Percentiles rank a stretch among this genome's conserved stretches.
Evolutionary conservation across 2,888 invertebrate genomes (phyloP).

Genomic region (Hirtodrosophila trivittata): DNA sequence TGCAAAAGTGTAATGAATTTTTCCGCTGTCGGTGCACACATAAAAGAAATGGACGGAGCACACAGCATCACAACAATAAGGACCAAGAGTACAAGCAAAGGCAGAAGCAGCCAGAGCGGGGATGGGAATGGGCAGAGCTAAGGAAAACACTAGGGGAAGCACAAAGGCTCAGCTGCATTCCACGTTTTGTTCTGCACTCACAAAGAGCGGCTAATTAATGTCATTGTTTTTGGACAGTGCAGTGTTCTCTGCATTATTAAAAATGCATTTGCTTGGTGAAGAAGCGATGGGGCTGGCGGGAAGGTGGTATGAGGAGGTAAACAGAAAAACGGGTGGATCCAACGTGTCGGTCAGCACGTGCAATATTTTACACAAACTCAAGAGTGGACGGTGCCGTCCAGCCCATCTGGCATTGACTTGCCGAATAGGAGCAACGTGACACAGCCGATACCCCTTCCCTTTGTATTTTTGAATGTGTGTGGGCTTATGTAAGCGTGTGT

Average conservation of each 20-base stretch:
- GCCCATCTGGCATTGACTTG: slow-evolving; percentile 18
- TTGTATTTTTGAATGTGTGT: slow-evolving; percentile 6
- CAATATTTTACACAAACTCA: slow-evolving; percentile 23
- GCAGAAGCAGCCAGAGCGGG: slow-evolving; percentile 5
- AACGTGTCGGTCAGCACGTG: slow-evolving; percentile 22
- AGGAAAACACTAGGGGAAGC: slow-evolving; percentile 6
- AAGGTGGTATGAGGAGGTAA: neutral
- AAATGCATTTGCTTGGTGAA: slow-evolving; percentile 64
- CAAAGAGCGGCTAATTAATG: slow-evolving; percentile 74
- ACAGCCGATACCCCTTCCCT: slow-evolving; percentile 6
- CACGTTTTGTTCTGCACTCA: slow-evolving; percentile 55
- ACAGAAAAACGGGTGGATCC: slow-evolving; percentile 14
- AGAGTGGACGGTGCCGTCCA: slow-evolving; percentile 4
- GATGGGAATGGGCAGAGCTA: slow-evolving; percentile 2
- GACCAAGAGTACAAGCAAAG: slow-evolving; percentile 15
- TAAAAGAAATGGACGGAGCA: slow-evolving; percentile 59
- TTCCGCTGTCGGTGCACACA: slow-evolving; percentile 69
- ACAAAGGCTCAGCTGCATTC: slow-evolving; percentile 57
- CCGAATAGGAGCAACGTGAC: slow-evolving; percentile 4
- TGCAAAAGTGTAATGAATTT: slow-evolving; percentile 77
- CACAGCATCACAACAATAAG: slow-evolving; percentile 56
- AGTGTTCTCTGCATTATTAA: slow-evolving; percentile 60
- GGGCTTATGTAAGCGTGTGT: slow-evolving; percentile 1
- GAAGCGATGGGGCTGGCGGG: neutral
- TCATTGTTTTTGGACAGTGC: slow-evolving; percentile 72